Evolutionary conservation across 1,140 invertebrate species (phyloP), one percentile per base, ranked within the genome.

Genomic region (Vanessa atalanta): DNA sequence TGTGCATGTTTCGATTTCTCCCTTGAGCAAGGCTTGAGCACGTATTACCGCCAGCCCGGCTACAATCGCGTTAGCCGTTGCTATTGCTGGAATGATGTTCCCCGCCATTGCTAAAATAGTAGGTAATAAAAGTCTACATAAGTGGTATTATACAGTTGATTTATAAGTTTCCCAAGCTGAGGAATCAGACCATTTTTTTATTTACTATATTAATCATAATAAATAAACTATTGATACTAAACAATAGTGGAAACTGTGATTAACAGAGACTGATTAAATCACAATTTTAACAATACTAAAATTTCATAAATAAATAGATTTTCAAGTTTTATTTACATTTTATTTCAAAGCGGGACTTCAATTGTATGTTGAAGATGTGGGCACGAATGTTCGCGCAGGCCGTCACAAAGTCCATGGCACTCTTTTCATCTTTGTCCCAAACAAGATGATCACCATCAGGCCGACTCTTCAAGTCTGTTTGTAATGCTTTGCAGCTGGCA

Each of bases 401-500:
- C 0, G 98, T 96, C 4, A 99, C 98, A 94, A 99, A 99, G 91
- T 99, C 96, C 97, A 99, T 98, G 0, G 97, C 96, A 74, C 95
- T 92, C 75, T 97, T 96, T 89, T 99, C 98, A 93, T 99, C 99
- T 92, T 99, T 99, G 89, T 99, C 99, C 98, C 98, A 99, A 31
- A 98, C 95, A 0, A 99, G 93, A 83, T 96, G 95, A 81, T 97
- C 96, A 47, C 94, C 95, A 11, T 94, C 94, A 4, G 94, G 88
- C 13, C 95, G 92, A 51, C 90, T 87, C 47, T 94, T 88, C 37
- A 97, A 92, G 50, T 95, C 94, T 43, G 94, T 88, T 83, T 96
- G 96, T 5, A 99, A 89, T 13, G 93, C 93, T 37, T 94, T 94
- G 14, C 98, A 89, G 79, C 96, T 95, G 1, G 95, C 91, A 0